These are phyloP conservation scores for Andrena marginata DNA, from an alignment of 2,888 invertebrate genomes.

Conservation along the genomic window DNA sequence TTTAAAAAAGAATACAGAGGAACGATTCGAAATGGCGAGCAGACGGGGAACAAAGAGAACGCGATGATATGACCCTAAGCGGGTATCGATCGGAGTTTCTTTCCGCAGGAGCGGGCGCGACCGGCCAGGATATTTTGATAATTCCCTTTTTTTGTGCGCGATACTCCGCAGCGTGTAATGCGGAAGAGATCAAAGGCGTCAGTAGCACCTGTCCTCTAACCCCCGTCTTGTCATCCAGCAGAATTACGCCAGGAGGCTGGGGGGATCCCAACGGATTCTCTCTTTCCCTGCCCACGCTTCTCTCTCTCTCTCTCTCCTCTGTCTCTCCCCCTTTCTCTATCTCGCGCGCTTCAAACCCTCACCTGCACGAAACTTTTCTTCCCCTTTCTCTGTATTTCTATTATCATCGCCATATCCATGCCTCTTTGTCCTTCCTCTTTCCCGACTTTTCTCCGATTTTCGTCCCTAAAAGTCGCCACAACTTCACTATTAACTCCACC, in stretches of 20 bases:
- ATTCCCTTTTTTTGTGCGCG: slow-evolving; percentile 80
- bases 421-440: slow-evolving; percentile 9
- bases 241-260: slow-evolving; percentile 81
- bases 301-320: slow-evolving; percentile 24
- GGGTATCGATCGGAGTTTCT: slow-evolving; percentile 59
- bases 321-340: slow-evolving; percentile 15
- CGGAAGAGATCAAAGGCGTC: slow-evolving; percentile 85
- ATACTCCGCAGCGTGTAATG: slow-evolving; percentile 80
- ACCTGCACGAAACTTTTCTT: slow-evolving; percentile 28
- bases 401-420: slow-evolving; percentile 9
- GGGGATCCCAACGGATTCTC: slow-evolving; percentile 63
- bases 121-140: slow-evolving; percentile 79
- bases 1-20: slow-evolving; percentile 32
- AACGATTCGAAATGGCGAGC: slow-evolving; percentile 43
- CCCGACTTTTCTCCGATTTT: slow-evolving; percentile 11
- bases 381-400: slow-evolving; percentile 24
- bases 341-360: slow-evolving; percentile 5
- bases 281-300: slow-evolving; percentile 33
- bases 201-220: slow-evolving; percentile 85
- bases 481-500: background rate
- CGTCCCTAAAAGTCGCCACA: background rate
- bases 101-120: slow-evolving; percentile 56
- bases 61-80: slow-evolving; percentile 60
- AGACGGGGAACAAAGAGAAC: slow-evolving; percentile 47
- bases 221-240: slow-evolving; percentile 83